These are phyloP conservation scores for Acleris laterana DNA, from an alignment of 2,888 invertebrate genomes.

Conservation along the genomic window DNA sequence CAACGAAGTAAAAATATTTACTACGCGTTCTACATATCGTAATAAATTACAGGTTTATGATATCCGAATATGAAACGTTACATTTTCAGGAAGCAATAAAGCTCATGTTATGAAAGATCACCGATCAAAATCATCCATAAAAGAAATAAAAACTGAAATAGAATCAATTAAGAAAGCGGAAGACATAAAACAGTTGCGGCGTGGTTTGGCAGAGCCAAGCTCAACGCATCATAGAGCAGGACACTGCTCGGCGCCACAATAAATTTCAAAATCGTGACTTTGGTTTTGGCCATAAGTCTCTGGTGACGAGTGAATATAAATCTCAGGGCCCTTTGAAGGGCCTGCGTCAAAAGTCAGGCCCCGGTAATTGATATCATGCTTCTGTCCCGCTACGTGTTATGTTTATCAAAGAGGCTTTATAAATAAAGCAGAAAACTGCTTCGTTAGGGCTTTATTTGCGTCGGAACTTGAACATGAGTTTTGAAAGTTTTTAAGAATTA, in stretches of 20 bases:
- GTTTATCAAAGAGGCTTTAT: conserved; percentile 34
- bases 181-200: conserved; percentile 66
- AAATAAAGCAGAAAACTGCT: conserved; percentile 23
- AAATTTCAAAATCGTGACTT: conserved; percentile 43
- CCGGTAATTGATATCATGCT: conserved; percentile 50
- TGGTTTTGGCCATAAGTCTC: conserved; percentile 42
- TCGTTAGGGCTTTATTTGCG: conserved; percentile 21
- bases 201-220: conserved; percentile 45
- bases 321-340: conserved; percentile 39
- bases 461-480: conserved; percentile 3
- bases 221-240: conserved; percentile 52
- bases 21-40: conserved; percentile 2
- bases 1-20: not conserved
- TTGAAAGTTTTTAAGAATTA: not conserved
- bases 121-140: conserved; percentile 57
- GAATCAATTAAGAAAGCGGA: conserved; percentile 72
- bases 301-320: conserved; percentile 40
- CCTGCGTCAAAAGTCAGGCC: conserved; percentile 29
- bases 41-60: not conserved
- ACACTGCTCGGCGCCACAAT: conserved; percentile 44
- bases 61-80: conserved; percentile 10
- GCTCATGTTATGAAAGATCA: conserved; percentile 50
- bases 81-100: conserved; percentile 60
- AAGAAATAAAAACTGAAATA: conserved; percentile 66
- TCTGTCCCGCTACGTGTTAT: conserved; percentile 44